Evolutionary conservation across 2,113 vertebrate genomes (phyloP), one percentile per base, ranked within the genome.

Genomic region (Myxocyprinus asiaticus): DNA sequence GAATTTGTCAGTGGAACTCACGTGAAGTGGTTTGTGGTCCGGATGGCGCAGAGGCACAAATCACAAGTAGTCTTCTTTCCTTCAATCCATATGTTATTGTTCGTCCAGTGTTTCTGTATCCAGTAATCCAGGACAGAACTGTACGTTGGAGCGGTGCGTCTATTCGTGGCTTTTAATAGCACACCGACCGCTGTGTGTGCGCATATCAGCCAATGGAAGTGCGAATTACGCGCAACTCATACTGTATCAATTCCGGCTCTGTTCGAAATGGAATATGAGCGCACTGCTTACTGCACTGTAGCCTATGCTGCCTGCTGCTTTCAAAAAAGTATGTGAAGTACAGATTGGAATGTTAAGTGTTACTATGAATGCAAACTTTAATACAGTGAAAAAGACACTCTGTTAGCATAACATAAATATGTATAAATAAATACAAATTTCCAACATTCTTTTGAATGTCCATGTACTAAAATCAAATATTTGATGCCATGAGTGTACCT

Each of bases 101-200:
- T 44, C n/a, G 14, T 42, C 33, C 45, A 12, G 14, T n/a, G 15
- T 17, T 9, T 48, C 11, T 3, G n/a, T 66, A n/a, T 11, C 51
- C 22, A 45, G 53, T 64, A 9, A 7, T 82, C 47, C 63, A 51
- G 51, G 55, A 51, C 63, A 55, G 45, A 48, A 12, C 43, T 58
- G 68, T 51, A 62, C 15, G 68, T 48, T 66, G 55, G 53, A 48
- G 9, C 10, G 44, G 70, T 58, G 62, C 47, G 42, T 47, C 79
- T 53, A 44, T 55, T 72, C 67, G 12, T 9, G 15, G 65, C 53
- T 81, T 85, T 82, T 77, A 83, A 85, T 81, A 73, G 17, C 15
- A 44, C 43, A 43, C 58, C 11, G 51, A 53, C 14, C 58, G n/a
- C 64, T 45, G 81, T 73, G 84, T 50, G 71, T 50, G 71, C 75